Evolutionary conservation across 2,797 vertebrate species (phyloP).

Genomic region (Novumbra hubbsi): DNA sequence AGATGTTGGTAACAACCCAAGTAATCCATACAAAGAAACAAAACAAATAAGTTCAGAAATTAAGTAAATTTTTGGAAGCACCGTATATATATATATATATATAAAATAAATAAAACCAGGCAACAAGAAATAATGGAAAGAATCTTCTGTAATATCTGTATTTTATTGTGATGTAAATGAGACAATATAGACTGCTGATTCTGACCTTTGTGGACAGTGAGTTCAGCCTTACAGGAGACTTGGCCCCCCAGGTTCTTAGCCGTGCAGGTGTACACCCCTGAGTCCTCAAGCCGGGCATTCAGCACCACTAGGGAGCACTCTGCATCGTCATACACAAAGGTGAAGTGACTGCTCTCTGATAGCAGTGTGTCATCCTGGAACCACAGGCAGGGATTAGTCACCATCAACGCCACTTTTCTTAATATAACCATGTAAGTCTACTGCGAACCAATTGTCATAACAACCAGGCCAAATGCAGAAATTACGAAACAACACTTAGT

Average conservation of each 20-base stretch:
- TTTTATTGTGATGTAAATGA: background rate
- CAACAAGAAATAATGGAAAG: background rate
- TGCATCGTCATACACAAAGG: constrained; percentile 91
- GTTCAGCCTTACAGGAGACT: constrained; percentile 92
- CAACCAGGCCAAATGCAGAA: too few species aligned
- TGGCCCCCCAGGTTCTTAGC: constrained; percentile 86
- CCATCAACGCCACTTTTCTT: background rate
- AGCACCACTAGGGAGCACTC: constrained; percentile 92
- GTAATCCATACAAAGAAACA: too few species aligned
- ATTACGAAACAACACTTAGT: too few species aligned
- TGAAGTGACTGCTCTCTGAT: constrained; percentile 86
- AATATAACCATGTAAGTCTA: background rate
- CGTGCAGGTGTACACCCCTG: constrained; percentile 89
- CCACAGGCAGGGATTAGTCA: background rate
- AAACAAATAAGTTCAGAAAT: too few species aligned
- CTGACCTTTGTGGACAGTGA: constrained; percentile 84
- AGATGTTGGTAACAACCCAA: too few species aligned
- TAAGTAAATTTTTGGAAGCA: too few species aligned
- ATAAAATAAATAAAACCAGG: background rate
- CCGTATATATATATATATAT: too few species aligned
- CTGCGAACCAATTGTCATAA: too few species aligned
- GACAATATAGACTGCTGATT: background rate
- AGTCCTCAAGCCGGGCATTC: constrained; percentile 77
- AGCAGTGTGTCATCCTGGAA: constrained; percentile 82
- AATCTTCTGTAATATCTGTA: background rate